A percentile compares a stretch with the other conserved stretches of the same genome.
Conservation (phyloP, 2,797 vertebrate species). For the Sebastolobus altivelis region DNA sequence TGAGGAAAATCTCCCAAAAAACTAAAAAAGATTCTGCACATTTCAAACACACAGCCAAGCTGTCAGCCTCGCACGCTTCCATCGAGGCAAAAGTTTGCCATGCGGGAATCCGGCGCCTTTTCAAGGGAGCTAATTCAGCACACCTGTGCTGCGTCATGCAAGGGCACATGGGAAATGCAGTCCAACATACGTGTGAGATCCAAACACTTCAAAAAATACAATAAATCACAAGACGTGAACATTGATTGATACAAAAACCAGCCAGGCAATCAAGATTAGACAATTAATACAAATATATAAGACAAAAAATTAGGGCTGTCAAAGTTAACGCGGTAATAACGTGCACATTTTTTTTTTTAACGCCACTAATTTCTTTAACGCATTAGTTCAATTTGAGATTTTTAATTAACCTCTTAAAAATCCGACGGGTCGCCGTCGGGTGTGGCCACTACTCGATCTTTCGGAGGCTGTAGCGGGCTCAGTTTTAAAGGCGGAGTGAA, state of each 20-base stretch:
- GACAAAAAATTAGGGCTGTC: too few relatives aligned
- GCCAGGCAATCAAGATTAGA: not conserved
- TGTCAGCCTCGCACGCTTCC: slow-evolving; percentile 1
- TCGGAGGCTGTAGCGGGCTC: too few relatives aligned
- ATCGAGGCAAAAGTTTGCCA: not conserved
- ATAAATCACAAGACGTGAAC: not conserved
- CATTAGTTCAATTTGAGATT: too few relatives aligned
- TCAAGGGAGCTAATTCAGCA: not conserved
- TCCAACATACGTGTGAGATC: not conserved
- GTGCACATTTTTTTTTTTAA: too few relatives aligned
- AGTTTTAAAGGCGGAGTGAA: too few relatives aligned
- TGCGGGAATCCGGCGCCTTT: not conserved
- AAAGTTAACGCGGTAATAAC: too few relatives aligned
- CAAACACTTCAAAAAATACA: not conserved
- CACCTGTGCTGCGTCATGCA: slow-evolving; percentile 1
- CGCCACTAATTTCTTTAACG: too few relatives aligned
- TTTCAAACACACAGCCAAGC: not conserved
- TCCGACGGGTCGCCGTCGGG: too few relatives aligned
- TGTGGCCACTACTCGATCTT: too few relatives aligned
- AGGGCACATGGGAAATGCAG: slow-evolving; percentile 10
- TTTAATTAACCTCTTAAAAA: too few relatives aligned
- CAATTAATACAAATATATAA: not conserved
- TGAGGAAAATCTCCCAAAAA: not conserved
- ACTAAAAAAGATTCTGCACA: not conserved
- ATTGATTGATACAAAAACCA: not conserved